Base-by-base conservation (phyloP, 2,113 vertebrate genomes). In the Reinhardtius hippoglossoides region DNA sequence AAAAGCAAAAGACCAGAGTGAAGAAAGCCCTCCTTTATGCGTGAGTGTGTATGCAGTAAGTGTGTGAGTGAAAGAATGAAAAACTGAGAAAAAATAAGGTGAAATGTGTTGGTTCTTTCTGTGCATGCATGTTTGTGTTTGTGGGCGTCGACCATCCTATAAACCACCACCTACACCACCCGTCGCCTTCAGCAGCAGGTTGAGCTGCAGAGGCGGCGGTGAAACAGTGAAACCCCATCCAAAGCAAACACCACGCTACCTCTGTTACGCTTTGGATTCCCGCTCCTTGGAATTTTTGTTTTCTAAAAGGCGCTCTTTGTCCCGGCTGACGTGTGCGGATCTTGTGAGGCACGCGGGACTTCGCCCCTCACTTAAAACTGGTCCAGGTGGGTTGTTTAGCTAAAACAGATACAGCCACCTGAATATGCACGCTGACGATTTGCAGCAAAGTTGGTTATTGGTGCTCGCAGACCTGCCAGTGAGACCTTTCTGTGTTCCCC, bases 21-120 rank as follows among this genome's bases (percentile, higher is more conserved):
- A 89, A 90, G 89, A 92, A 92, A 90, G 89, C 37, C 5, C 31
- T 85, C 55, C 82, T 88, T 84, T 92, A 80, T 91, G 78, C 83
- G 63, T 13, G 75, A 31, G 55, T 60, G 55, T 20, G 58, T 16
- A 31, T 7, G 31, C 31, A 31, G 31, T 31, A 31, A 6, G 27
- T 31, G 14, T 77, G 67, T 56, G 1, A 46, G 40, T 35, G 35
- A 86, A 44, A 67, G 56, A 68, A 35, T 57, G 26, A 62, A 74
- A 46, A 44, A 20, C 31, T 12, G 10, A 52, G 46, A 9, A 13
- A 64, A 60, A 65, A 48, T 5, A 16, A 1, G 9, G 48, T 66
- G 56, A 55, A 67, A 56, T 78, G 73, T 65, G 58, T 74, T 67
- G 37, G 3, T 78, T 80, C 55, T 71, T 44, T 74, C 24, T 67